Evolutionary conservation across 2,888 invertebrate species (phyloP).

Genomic region (Plagodis dolabraria): DNA sequence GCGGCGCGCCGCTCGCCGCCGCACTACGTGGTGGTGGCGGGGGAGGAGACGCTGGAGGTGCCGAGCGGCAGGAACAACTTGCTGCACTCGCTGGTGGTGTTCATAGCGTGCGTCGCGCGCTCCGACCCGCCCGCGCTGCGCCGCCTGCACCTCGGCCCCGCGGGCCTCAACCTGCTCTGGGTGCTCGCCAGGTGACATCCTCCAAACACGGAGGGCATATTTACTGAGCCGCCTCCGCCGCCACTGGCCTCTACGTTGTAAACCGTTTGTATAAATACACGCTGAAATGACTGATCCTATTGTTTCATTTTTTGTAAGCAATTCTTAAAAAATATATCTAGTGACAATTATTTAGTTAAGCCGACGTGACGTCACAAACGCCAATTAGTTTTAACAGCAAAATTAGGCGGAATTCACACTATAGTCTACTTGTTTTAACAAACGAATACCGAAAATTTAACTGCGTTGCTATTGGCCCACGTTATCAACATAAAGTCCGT

Average conservation of each 20-base stretch:
- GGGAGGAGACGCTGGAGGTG: slow-evolving; percentile 58
- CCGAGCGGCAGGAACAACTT: slow-evolving; percentile 90
- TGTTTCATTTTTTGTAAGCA: too few species aligned
- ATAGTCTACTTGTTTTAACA: too few species aligned
- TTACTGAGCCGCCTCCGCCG: slow-evolving; percentile 5
- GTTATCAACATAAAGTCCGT: too few species aligned
- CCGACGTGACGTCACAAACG: too few species aligned
- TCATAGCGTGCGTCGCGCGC: slow-evolving; percentile 90
- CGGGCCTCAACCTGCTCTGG: slow-evolving; percentile 91
- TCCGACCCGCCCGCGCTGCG: slow-evolving; percentile 83
- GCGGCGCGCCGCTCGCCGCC: slow-evolving; percentile 84
- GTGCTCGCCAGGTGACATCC: slow-evolving; percentile 85
- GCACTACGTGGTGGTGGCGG: slow-evolving; percentile 88
- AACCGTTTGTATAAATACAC: neutral
- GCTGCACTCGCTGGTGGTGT: slow-evolving; percentile 93
- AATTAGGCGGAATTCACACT: too few species aligned
- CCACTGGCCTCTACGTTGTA: neutral
- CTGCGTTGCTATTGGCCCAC: too few species aligned
- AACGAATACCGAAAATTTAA: too few species aligned
- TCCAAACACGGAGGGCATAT: too few species aligned
- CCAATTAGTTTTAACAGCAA: too few species aligned
- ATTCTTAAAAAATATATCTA: too few species aligned
- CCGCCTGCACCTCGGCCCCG: slow-evolving; percentile 68
- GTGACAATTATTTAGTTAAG: too few species aligned
- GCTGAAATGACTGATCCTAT: too few species aligned